A percentile compares a stretch with the other conserved stretches of the same genome.
Evolutionary conservation across 2,113 vertebrate species (phyloP).

Genomic region (Equus quagga): DNA sequence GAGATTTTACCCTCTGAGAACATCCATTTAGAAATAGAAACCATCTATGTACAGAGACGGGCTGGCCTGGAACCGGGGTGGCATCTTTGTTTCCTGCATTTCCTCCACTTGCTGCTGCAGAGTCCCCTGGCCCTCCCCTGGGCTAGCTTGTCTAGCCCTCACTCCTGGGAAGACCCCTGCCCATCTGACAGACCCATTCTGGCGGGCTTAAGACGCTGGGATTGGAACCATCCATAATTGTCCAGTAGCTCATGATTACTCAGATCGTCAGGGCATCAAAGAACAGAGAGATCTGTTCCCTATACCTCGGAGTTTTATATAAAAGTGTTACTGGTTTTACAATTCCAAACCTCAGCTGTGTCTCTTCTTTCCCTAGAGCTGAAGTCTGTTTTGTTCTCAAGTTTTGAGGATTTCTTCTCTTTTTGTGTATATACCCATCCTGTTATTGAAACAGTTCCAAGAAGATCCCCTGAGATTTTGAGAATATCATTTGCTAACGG

Average conservation of each 20-base stretch:
- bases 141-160: no score
- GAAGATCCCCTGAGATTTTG: not conserved
- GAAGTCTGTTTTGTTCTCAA: not conserved
- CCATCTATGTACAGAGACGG: no score
- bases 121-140: fast-evolving
- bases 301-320: not conserved
- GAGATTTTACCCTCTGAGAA: not conserved
- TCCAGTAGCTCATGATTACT: fast-evolving
- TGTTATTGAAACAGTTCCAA: not conserved
- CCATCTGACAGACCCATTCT: not conserved
- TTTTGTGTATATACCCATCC: not conserved
- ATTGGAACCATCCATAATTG: not conserved
- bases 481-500: not conserved
- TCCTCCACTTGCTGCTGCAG: not conserved
- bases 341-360: not conserved
- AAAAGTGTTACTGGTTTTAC: not conserved
- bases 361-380: not conserved
- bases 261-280: not conserved
- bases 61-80: not conserved
- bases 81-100: not conserved
- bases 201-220: not conserved
- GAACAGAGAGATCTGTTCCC: not conserved
- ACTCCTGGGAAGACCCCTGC: not conserved
- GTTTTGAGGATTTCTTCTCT: not conserved
- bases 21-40: not conserved